phyloP scores from a whole-genome alignment of 30 jellyfish, hydroid and myxozoan genomes.

The Cassiopea xamachana region DNA sequence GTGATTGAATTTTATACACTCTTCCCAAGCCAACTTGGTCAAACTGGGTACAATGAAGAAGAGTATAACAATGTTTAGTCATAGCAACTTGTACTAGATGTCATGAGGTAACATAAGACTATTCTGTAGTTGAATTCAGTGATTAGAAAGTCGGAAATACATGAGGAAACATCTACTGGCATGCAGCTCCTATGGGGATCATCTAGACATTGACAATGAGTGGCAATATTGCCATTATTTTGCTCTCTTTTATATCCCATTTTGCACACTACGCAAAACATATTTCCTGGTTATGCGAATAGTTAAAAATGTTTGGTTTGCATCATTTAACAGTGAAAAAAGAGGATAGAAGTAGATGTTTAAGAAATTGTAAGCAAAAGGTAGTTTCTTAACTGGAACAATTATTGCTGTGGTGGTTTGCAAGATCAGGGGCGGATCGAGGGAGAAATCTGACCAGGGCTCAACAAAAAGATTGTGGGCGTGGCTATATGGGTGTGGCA shows the following conservation, averaged over 20 bases:
- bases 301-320: too few relatives aligned
- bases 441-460: too few relatives aligned
- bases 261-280: not conserved
- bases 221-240: not conserved
- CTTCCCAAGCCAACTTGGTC: not conserved
- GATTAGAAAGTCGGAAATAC: not conserved
- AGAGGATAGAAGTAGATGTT: too few relatives aligned
- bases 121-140: not conserved
- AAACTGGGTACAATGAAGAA: not conserved
- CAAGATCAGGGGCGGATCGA: too few relatives aligned
- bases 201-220: not conserved
- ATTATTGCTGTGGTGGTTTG: too few relatives aligned
- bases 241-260: not conserved
- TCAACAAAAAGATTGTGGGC: too few relatives aligned
- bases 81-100: not conserved
- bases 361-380: too few relatives aligned
- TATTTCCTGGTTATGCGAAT: not conserved
- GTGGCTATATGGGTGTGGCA: too few relatives aligned
- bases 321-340: too few relatives aligned
- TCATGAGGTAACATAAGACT: not conserved
- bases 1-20: not conserved
- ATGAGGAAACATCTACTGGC: too few relatives aligned
- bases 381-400: too few relatives aligned
- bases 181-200: not conserved
- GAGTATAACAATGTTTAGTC: not conserved